phyloP scores from a whole-genome alignment of 1,140 invertebrate genomes.

The Bombus sylvicola region DNA sequence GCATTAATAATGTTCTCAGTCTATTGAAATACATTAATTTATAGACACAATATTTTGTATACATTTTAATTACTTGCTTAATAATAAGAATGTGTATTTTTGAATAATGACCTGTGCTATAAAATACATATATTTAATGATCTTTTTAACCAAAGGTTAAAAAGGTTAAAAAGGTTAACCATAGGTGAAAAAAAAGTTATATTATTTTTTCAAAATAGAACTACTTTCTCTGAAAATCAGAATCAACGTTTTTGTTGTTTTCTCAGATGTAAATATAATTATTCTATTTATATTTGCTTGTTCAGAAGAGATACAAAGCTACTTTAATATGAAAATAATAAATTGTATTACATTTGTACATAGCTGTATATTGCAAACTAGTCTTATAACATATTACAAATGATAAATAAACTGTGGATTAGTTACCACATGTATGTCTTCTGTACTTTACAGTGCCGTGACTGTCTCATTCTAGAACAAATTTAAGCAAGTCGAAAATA shows the following conservation, averaged over 20 bases:
- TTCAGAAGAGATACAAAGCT: slow-evolving; percentile 17
- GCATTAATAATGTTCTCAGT: slow-evolving; percentile 53
- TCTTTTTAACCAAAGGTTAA: not conserved
- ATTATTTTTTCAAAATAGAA: not conserved
- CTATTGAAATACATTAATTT: slow-evolving; percentile 54
- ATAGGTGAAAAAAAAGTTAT: not conserved
- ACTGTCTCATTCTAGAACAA: slow-evolving; percentile 12
- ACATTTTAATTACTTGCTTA: slow-evolving; percentile 5
- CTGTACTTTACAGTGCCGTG: slow-evolving; percentile 62
- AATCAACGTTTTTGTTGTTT: not conserved
- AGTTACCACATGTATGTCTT: slow-evolving; percentile 38
- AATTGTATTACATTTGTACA: slow-evolving; percentile 43
- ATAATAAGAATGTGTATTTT: not conserved
- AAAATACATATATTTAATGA: slow-evolving; percentile 20
- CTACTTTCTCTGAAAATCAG: not conserved
- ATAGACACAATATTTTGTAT: slow-evolving; percentile 29
- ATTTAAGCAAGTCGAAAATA: not conserved
- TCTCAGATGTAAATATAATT: not conserved
- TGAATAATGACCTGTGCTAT: not conserved
- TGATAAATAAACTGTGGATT: slow-evolving; percentile 36
- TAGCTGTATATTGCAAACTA: slow-evolving; percentile 13
- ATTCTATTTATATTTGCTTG: not conserved
- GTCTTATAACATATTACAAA: slow-evolving; percentile 23
- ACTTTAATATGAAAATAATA: slow-evolving; percentile 33
- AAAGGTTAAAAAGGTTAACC: too few species aligned